Evolutionary conservation across 92 coral and sea anemone species (phyloP).

Genomic region (Heteractis magnifica): DNA sequence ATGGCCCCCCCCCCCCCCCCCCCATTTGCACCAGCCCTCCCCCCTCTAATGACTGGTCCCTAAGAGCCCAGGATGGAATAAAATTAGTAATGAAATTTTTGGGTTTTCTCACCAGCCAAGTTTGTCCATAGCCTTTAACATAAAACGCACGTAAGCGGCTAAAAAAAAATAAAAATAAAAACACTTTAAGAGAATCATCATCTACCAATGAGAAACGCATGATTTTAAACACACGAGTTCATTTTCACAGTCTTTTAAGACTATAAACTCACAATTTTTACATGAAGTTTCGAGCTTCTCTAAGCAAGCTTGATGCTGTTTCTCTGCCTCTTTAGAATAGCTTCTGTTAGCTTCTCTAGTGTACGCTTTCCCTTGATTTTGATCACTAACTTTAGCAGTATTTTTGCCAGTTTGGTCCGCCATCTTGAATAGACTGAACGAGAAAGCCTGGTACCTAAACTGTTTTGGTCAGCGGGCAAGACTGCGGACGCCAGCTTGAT

Average conservation of each 20-base stretch:
- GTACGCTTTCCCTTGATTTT: constrained; percentile 32
- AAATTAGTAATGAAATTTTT: background rate
- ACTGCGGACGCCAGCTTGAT: background rate
- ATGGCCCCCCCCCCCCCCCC: too few relatives aligned
- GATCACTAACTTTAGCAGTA: background rate
- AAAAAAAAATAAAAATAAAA: background rate
- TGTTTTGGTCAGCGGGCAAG: constrained; percentile 1
- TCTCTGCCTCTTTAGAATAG: background rate
- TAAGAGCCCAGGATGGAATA: too few relatives aligned
- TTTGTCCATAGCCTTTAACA: constrained; percentile 81
- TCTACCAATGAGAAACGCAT: too few relatives aligned
- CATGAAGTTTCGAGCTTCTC: constrained; percentile 30
- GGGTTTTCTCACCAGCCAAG: constrained; percentile 71
- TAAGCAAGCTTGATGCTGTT: constrained; percentile 33
- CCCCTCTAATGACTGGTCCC: background rate
- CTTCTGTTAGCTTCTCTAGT: constrained; percentile 3
- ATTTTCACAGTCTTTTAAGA: too few relatives aligned
- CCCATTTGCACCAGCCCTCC: background rate
- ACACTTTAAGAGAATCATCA: too few relatives aligned
- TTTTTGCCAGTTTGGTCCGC: constrained; percentile 25
- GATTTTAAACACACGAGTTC: too few relatives aligned
- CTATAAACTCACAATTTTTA: constrained; percentile 31
- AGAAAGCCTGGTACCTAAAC: constrained; percentile 21
- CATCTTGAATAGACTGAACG: constrained; percentile 21
- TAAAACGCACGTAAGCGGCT: constrained; percentile 81